Conservation (phyloP, 2,888 invertebrate genomes). For the Nematopogon swammerdamellus region DNA sequence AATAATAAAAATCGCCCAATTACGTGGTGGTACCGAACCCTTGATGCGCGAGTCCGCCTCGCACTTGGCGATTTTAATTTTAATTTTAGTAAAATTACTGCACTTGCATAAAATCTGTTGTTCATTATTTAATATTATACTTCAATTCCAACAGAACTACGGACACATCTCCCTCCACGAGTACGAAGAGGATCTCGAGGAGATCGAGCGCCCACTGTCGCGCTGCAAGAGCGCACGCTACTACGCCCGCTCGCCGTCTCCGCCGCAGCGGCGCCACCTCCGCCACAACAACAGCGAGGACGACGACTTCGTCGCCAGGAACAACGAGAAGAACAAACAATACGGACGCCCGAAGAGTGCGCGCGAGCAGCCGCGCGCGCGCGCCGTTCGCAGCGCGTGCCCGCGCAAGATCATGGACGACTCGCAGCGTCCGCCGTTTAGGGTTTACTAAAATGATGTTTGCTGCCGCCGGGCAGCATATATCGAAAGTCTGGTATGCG, state of each 20-base stretch:
- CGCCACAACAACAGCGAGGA: conserved; percentile 13
- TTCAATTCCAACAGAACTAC: conserved; percentile 25
- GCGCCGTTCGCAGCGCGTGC: conserved; percentile 21
- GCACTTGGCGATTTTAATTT: too few species aligned
- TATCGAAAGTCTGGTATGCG: too few species aligned
- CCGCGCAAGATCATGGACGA: background rate
- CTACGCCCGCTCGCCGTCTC: conserved; percentile 24
- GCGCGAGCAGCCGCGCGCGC: conserved; percentile 30
- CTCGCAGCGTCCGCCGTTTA: conserved; percentile 38
- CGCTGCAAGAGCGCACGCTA: conserved; percentile 36
- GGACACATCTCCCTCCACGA: conserved; percentile 30
- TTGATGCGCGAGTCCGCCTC: too few species aligned
- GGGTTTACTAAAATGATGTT: conserved; percentile 31
- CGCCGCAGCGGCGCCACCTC: conserved; percentile 17
- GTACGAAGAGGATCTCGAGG: conserved; percentile 25
- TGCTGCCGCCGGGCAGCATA: too few species aligned
- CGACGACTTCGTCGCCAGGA: conserved; percentile 13
- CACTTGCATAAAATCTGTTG: too few species aligned
- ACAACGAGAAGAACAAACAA: conserved; percentile 32
- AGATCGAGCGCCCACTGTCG: conserved; percentile 25
- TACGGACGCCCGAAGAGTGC: conserved; percentile 31
- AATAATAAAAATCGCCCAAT: too few species aligned
- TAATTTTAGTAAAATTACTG: too few species aligned
- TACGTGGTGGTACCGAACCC: too few species aligned
- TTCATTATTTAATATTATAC: too few species aligned